These are phyloP conservation scores for Mareca strepera DNA, from an alignment of 2,797 vertebrate genomes.

Conservation along the genomic window DNA sequence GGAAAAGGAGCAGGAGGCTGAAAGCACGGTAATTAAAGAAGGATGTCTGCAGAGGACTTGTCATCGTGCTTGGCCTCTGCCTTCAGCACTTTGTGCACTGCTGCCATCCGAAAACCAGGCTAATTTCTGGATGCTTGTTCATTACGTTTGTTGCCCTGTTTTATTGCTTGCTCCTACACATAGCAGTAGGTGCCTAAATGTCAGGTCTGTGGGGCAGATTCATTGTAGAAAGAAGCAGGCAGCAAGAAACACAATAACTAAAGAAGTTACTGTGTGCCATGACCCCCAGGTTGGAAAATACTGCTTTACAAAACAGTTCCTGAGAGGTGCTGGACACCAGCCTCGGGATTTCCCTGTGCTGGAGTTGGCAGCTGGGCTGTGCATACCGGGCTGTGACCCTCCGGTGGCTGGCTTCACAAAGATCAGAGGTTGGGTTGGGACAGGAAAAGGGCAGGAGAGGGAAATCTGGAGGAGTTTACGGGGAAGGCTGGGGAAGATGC, in stretches of 20 bases:
- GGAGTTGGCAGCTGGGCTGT: neutral
- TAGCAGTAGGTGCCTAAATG: neutral
- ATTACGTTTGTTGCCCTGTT: accelerated
- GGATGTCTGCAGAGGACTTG: neutral
- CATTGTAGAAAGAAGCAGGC: neutral
- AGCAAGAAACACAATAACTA: neutral
- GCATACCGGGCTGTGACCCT: neutral
- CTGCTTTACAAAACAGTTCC: neutral
- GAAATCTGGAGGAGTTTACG: neutral
- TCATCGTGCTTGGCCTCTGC: neutral
- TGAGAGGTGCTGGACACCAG: neutral
- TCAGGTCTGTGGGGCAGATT: neutral
- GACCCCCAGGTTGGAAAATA: neutral
- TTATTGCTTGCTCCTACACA: accelerated
- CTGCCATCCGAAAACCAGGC: neutral
- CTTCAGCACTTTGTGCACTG: neutral
- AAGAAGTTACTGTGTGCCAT: neutral
- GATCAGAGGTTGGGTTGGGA: neutral
- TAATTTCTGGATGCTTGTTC: neutral
- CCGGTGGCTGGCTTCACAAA: neutral
- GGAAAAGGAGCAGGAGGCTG: neutral
- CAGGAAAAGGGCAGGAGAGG: neutral
- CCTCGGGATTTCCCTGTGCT: neutral
- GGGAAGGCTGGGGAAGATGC: neutral
- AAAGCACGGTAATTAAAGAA: neutral